Evolutionary conservation across 2,888 invertebrate species (phyloP).

Genomic region (Sinhomidia bicolor): DNA sequence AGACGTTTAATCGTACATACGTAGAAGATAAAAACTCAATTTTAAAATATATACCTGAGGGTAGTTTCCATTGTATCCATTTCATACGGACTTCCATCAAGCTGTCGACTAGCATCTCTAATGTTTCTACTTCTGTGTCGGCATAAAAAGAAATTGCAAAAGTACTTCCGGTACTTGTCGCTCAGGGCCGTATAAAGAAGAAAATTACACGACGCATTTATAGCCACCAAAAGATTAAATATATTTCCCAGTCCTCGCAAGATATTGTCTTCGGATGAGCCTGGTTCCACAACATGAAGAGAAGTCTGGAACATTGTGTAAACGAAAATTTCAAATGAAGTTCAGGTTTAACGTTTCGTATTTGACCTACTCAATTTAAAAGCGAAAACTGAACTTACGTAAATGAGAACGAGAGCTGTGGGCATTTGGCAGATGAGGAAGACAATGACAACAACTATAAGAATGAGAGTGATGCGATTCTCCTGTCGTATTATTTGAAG

Average conservation of each 20-base stretch:
- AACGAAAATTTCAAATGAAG: no score
- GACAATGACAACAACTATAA: conserved; percentile 89
- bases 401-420: conserved; percentile 82
- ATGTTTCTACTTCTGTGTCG: conserved; percentile 80
- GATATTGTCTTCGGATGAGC: conserved; percentile 81
- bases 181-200: conserved; percentile 90
- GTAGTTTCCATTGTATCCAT: conserved; percentile 75
- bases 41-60: conserved; percentile 73
- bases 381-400: no score
- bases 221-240: conserved; percentile 87
- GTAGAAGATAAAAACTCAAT: no score
- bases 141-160: conserved; percentile 67
- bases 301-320: no score
- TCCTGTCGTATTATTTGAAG: conserved; percentile 84
- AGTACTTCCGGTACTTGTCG: conserved; percentile 85
- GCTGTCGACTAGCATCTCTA: conserved; percentile 19
- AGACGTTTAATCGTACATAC: no score
- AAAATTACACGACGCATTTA: conserved; percentile 90
- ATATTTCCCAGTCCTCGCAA: conserved; percentile 86
- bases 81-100: conserved; percentile 73
- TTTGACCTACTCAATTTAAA: no score
- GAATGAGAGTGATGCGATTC: conserved; percentile 88
- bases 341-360: no score
- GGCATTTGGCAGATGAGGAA: conserved; percentile 82
- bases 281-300: conserved; percentile 64